These are phyloP conservation scores for Actenoides hombroni DNA, from an alignment of 2,113 vertebrate genomes.

Conservation along the genomic window DNA sequence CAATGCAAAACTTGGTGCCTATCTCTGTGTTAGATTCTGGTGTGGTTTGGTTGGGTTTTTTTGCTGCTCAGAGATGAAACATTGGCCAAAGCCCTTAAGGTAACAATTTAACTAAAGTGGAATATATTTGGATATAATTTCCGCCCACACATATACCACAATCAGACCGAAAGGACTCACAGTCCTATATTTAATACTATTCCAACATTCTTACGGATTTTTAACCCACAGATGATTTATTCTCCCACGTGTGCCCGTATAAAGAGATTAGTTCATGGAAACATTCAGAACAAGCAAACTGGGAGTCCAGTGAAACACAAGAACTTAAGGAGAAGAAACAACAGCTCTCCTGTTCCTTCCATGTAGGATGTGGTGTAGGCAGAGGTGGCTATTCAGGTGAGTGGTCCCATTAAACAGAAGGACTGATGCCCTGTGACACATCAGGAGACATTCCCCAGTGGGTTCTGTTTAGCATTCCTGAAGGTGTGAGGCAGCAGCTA, in stretches of 20 bases:
- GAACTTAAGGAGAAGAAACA: background rate
- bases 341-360: background rate
- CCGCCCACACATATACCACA: background rate
- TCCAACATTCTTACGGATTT: background rate
- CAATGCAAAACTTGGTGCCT: rapidly evolving
- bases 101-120: background rate
- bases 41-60: background rate
- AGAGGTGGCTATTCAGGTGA: rapidly evolving
- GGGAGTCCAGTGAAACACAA: background rate
- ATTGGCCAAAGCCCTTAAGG: background rate
- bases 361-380: rapidly evolving
- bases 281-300: background rate
- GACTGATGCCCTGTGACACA: background rate
- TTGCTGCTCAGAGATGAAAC: background rate
- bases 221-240: background rate
- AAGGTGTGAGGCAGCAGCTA: background rate
- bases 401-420: rapidly evolving
- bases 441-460: rapidly evolving
- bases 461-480: rapidly evolving
- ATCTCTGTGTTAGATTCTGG: rapidly evolving
- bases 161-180: background rate
- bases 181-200: background rate
- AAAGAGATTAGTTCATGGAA: background rate
- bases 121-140: background rate
- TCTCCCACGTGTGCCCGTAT: background rate